Conservation (phyloP, 2,113 vertebrate genomes). For the Lynx canadensis region DNA sequence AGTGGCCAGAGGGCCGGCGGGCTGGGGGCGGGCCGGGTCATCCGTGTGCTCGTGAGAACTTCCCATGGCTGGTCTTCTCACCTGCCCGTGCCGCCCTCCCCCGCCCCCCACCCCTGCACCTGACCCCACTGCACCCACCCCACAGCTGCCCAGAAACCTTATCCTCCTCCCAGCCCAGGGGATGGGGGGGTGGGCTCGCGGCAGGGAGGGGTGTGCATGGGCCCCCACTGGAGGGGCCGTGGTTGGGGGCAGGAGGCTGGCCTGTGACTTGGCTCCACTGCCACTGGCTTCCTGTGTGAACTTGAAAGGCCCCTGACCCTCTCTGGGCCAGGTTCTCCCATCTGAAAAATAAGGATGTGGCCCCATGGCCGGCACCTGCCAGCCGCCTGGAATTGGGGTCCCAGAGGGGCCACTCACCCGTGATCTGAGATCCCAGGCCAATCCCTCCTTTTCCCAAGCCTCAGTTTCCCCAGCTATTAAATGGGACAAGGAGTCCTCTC, state of each 20-base stretch:
- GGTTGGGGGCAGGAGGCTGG: not conserved
- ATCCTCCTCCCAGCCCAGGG: not conserved
- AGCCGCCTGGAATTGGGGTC: fast-evolving
- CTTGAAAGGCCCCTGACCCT: not conserved
- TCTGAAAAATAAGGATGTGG: not conserved
- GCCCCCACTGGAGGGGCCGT: not conserved
- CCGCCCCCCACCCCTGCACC: not conserved
- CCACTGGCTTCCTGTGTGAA: not conserved
- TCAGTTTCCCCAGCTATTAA: not conserved
- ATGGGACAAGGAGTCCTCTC: not conserved
- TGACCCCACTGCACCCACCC: not conserved
- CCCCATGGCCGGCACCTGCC: fast-evolving
- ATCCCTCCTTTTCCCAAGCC: not conserved
- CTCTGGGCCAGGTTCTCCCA: not conserved
- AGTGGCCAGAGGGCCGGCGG: not conserved
- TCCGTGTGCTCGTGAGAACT: conserved; percentile 84
- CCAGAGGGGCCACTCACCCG: fast-evolving
- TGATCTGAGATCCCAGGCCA: not conserved
- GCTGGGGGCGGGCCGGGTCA: conserved; percentile 63
- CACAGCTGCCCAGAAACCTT: conserved; percentile 15
- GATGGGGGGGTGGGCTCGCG: not conserved
- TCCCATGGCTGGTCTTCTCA: conserved; percentile 84
- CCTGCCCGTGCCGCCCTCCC: conserved; percentile 69
- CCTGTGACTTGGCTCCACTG: not conserved
- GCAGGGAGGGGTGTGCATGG: not conserved